phyloP scores from a whole-genome alignment of 2,797 vertebrate genomes.

The Aldrovandia affinis region DNA sequence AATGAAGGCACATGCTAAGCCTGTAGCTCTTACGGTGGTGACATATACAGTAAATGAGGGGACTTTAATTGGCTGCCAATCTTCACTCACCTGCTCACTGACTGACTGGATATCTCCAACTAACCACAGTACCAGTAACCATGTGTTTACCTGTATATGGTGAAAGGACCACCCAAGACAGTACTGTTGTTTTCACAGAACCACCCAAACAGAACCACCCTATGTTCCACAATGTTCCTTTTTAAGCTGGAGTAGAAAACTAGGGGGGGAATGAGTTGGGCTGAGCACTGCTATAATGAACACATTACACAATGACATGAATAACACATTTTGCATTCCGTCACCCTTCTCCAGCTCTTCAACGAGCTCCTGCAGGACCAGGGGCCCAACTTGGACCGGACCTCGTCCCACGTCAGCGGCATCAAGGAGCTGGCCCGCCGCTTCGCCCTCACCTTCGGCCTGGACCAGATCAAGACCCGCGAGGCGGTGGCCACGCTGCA shows the following conservation, averaged over 20 bases:
- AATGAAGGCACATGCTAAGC: no score
- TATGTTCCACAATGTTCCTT: no score
- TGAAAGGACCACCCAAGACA: neutral
- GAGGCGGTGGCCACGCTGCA: conserved; percentile 97
- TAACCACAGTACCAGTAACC: no score
- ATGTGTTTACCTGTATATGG: neutral
- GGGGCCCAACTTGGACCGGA: conserved; percentile 94
- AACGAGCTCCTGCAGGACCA: conserved; percentile 98
- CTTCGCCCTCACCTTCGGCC: conserved; percentile 95
- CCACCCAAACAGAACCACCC: no score
- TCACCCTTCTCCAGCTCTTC: conserved; percentile 80
- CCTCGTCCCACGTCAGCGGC: conserved; percentile 95
- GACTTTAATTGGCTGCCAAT: no score
- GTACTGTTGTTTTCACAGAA: no score
- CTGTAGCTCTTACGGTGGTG: no score
- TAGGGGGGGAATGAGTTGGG: neutral
- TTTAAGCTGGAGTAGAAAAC: no score
- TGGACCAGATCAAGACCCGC: conserved; percentile 98
- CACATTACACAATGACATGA: no score
- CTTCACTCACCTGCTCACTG: no score
- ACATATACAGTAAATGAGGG: no score
- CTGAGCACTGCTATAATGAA: neutral
- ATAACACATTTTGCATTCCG: conserved; percentile 27
- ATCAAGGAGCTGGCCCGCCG: conserved; percentile 97
- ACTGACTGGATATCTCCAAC: no score